phyloP scores from a whole-genome alignment of 2,888 invertebrate species.

The Nezara viridula region DNA sequence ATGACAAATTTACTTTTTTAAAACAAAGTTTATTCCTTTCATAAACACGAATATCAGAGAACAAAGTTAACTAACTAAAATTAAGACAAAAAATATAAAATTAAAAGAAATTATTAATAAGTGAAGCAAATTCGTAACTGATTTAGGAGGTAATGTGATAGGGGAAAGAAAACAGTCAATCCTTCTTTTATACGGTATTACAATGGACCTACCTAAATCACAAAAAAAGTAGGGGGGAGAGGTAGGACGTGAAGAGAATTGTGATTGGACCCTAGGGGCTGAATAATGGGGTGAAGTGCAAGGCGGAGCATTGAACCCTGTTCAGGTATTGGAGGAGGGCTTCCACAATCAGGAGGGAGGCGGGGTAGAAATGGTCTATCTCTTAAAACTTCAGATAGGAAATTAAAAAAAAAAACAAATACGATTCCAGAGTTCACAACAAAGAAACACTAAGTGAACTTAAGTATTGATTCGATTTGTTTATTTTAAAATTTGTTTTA shows the following conservation, averaged over 20 bases:
- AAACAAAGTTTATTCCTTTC: no score
- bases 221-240: not conserved
- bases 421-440: no score
- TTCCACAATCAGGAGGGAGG: not conserved
- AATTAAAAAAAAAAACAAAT: no score
- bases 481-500: no score
- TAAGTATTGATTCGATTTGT: no score
- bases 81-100: no score
- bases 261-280: not conserved
- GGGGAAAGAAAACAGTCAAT: not conserved
- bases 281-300: slow-evolving; percentile 1
- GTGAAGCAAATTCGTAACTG: not conserved
- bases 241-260: not conserved
- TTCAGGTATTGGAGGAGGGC: not conserved
- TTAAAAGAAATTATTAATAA: not conserved
- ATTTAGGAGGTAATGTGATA: not conserved
- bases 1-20: no score
- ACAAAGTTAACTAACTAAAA: no score
- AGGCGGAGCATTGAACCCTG: not conserved
- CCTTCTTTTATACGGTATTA: not conserved
- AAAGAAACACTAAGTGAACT: no score
- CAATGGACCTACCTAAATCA: not conserved
- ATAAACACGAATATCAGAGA: no score
- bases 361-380: not conserved
- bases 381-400: not conserved